These are phyloP conservation scores for Chelonia mydas DNA, from an alignment of 2,797 vertebrate genomes.

Conservation along the genomic window DNA sequence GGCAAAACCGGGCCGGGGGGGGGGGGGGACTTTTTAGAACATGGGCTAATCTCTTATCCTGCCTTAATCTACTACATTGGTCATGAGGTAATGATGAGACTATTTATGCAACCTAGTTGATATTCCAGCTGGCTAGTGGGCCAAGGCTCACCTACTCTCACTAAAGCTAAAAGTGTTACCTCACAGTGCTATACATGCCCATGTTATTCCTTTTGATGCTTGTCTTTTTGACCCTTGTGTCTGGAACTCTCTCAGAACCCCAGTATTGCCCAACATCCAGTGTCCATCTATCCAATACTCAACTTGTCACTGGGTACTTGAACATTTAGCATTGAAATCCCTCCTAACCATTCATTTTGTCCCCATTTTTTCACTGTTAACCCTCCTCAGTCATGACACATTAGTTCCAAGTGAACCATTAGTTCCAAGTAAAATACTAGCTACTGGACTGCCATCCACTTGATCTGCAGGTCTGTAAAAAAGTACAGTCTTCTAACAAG, in stretches of 20 bases:
- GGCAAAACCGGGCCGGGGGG: accelerated
- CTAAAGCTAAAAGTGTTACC: neutral
- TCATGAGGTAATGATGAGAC: neutral
- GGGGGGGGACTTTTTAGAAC: accelerated
- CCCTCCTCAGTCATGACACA: neutral
- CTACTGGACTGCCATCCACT: neutral
- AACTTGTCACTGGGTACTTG: neutral
- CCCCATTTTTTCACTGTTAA: neutral
- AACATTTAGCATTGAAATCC: neutral
- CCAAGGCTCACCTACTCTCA: neutral
- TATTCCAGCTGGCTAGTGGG: no score
- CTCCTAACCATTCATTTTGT: neutral
- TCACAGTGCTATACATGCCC: neutral
- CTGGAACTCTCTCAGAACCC: neutral
- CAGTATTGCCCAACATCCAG: neutral
- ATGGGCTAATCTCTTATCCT: neutral
- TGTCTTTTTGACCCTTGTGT: neutral
- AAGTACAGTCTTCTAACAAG: neutral
- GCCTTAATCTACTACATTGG: neutral
- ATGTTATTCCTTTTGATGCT: neutral
- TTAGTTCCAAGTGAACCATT: no score
- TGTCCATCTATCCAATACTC: neutral
- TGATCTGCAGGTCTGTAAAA: neutral
- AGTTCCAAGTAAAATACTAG: neutral
- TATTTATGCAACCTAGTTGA: neutral